Base-by-base conservation (phyloP, 64 coral and sea anemone species). In the Pocillopora verrucosa region DNA sequence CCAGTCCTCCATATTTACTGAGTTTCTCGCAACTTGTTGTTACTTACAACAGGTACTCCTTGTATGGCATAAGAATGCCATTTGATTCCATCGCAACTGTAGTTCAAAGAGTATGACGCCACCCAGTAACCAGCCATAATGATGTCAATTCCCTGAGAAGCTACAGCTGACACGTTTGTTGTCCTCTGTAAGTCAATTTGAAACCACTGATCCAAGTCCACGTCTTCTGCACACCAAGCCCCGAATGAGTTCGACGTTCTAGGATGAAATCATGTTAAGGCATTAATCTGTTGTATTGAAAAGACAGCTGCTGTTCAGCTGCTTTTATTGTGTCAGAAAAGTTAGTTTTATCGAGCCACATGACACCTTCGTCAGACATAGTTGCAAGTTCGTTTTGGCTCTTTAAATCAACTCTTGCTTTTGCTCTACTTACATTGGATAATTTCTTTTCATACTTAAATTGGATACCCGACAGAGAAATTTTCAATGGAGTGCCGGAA, bases 61-160 rank as follows among this genome's bases (percentile, higher is more conserved):
- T 85, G 63, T 56, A 26, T 12, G 16, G 20, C 56, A 20, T 96
- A 90, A 3, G 80, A 51, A 26, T 73, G 90, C 94, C 94, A 96
- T n/a, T 17, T 76, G 59, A 64, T 64, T 15, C 94, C 91, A n/a
- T 93, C 69, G 73, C 94, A 96, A 61, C 94, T 96, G 14, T 88
- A 96, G 62, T 89, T 96, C 13, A 96, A 12, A 15, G 88, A 61
- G 58, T 90, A 96, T 16, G 73, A 74, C n/a, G 94, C 88, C n/a
- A 96, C 94, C 94, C 94, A 96, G 60, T 96, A 80, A 72, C 65
- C 82, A 26, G 12, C 82, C 15, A 80, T 69, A 11, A 76, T 75
- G 60, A 76, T 76, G 34, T 65, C 75, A 80, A 96, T 69, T 3
- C 94, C 94, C 80, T 96, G 94, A 15, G 91, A 90, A 19, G 94